Percentiles rank a stretch among this genome's conserved stretches.
Evolutionary conservation across 2,113 vertebrate genomes (phyloP).

Genomic region (Pseudolaguvia tuberculata): DNA sequence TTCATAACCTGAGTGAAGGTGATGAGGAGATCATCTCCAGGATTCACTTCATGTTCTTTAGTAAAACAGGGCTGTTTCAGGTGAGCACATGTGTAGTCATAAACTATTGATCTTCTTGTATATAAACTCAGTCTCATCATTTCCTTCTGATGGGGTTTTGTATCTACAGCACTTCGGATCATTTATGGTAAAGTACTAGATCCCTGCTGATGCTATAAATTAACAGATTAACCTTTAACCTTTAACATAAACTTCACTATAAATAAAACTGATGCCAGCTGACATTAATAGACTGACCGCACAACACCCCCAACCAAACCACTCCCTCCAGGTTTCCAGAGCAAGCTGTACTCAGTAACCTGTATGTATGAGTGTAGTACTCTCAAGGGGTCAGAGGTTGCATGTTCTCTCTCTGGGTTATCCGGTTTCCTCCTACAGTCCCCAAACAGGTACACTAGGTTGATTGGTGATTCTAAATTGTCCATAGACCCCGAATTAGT

Average conservation of each 20-base stretch:
- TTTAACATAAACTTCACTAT: background rate
- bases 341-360: too few relatives aligned
- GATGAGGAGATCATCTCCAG: slow-evolving; percentile 72
- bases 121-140: background rate
- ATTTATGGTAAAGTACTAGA: slow-evolving; percentile 40
- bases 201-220: background rate
- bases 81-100: slow-evolving; percentile 53
- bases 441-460: too few relatives aligned
- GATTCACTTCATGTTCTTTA: slow-evolving; percentile 94
- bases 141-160: slow-evolving; percentile 23
- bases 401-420: too few relatives aligned
- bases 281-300: background rate
- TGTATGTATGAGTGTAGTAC: too few relatives aligned
- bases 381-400: too few relatives aligned
- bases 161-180: slow-evolving; percentile 42
- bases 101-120: background rate
- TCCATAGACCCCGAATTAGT: too few relatives aligned
- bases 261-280: background rate
- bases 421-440: too few relatives aligned
- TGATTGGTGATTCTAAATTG: too few relatives aligned
- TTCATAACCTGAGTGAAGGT: slow-evolving; percentile 69
- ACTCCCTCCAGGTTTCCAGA: too few relatives aligned
- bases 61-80: slow-evolving; percentile 86
- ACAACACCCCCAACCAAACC: background rate
- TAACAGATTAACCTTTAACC: background rate